Conservation (phyloP, 2,888 invertebrate genomes). For the Lochmaea capreae region DNA sequence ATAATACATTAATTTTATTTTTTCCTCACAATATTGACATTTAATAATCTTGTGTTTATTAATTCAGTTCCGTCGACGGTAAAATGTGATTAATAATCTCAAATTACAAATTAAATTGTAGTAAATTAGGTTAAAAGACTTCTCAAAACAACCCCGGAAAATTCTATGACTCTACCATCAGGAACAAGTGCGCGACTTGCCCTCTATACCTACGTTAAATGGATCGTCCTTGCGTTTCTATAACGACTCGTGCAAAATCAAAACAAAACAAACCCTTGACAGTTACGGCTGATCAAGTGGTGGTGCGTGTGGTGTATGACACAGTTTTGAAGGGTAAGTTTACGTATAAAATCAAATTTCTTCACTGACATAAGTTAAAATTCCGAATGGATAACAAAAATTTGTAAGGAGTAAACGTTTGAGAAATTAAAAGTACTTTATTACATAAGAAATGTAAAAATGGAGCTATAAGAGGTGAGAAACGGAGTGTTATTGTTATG, state of each 20-base stretch:
- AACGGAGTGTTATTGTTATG: no score
- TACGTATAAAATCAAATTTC: not conserved
- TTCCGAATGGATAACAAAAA: no score
- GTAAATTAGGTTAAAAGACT: not conserved
- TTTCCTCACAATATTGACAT: no score
- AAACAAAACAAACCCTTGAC: conserved; percentile 47
- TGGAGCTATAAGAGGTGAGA: no score
- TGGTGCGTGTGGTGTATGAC: conserved; percentile 43
- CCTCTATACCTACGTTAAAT: conserved; percentile 12
- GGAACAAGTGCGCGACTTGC: not conserved
- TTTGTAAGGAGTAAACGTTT: no score
- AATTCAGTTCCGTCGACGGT: no score
- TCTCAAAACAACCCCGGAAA: not conserved
- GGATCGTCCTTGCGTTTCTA: conserved; percentile 35
- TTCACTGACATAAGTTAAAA: not conserved
- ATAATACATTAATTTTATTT: no score
- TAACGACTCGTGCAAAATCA: conserved; percentile 44
- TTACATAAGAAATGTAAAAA: no score
- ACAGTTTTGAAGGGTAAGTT: conserved; percentile 26
- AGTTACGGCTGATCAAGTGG: conserved; percentile 43
- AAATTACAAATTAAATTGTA: no score
- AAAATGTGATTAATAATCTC: no score
- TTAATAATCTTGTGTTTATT: no score
- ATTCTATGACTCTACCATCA: not conserved
- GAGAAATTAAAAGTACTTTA: no score